Conservation (phyloP, 2,888 invertebrate genomes). For the Caradrina clavipalpis region DNA sequence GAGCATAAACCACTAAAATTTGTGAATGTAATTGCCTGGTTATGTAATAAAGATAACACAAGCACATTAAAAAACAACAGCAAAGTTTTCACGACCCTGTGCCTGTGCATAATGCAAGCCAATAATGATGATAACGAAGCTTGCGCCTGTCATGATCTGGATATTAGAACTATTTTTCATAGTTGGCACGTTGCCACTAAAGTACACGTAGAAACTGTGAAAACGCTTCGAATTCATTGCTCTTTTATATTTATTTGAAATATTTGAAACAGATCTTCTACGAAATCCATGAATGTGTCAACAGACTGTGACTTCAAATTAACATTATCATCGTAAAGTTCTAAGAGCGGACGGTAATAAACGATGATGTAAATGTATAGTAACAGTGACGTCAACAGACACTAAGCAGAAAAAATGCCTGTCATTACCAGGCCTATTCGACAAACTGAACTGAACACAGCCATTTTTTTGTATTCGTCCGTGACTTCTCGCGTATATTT, state of each 20-base stretch:
- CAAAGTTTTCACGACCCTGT: not conserved
- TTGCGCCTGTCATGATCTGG: conserved; percentile 34
- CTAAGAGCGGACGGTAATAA: conserved; percentile 33
- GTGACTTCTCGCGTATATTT: conserved; percentile 2
- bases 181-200: conserved; percentile 58
- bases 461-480: conserved; percentile 11
- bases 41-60: not conserved
- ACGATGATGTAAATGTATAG: conserved; percentile 36
- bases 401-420: conserved; percentile 16
- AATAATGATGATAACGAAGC: conserved; percentile 6
- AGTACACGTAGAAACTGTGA: conserved; percentile 37
- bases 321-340: conserved; percentile 44
- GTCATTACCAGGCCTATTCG: conserved; percentile 30
- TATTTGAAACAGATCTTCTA: conserved; percentile 52
- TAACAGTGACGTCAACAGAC: conserved; percentile 15
- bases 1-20: not conserved
- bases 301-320: conserved; percentile 35
- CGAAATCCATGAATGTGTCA: conserved; percentile 55
- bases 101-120: conserved; percentile 19
- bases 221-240: conserved; percentile 57
- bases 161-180: conserved; percentile 48
- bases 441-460: conserved; percentile 17
- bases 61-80: not conserved
- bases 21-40: not conserved
- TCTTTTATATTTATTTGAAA: conserved; percentile 53